Evolutionary conservation across 2,113 vertebrate genomes (phyloP).

Genomic region (Ophthalmolycus amberensis): DNA sequence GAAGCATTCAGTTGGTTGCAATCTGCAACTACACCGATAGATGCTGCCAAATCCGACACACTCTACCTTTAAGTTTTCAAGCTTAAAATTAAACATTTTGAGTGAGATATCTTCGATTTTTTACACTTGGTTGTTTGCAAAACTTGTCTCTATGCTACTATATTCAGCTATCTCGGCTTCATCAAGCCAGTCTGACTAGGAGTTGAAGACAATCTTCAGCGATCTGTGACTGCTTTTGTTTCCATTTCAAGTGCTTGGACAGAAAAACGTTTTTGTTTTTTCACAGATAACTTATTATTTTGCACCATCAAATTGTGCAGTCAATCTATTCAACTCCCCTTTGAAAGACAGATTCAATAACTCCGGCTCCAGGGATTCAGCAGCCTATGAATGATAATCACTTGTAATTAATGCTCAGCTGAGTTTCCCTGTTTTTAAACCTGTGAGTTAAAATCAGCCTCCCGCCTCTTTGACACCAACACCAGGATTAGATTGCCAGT

Average conservation of each 20-base stretch:
- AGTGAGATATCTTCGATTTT: too few species aligned
- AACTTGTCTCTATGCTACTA: background rate
- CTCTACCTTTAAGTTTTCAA: background rate
- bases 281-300: background rate
- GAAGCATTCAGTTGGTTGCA: background rate
- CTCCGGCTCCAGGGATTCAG: conserved; percentile 24
- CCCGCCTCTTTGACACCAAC: conserved; percentile 28
- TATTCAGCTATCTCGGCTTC: background rate
- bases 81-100: too few species aligned
- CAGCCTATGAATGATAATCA: conserved; percentile 61
- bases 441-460: conserved; percentile 24
- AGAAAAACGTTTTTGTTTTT: too few species aligned
- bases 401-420: conserved; percentile 57
- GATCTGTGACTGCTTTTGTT: background rate
- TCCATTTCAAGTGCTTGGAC: background rate
- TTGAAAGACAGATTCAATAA: conserved; percentile 36
- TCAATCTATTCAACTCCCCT: background rate
- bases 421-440: conserved; percentile 31
- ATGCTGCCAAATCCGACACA: too few species aligned
- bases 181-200: background rate
- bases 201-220: background rate
- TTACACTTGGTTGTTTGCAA: too few species aligned
- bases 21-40: background rate
- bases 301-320: background rate
- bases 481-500: conserved; percentile 63